These are phyloP conservation scores for Eulemur coronatus DNA, from an alignment of 2,797 vertebrate species.

Conservation along the genomic window DNA sequence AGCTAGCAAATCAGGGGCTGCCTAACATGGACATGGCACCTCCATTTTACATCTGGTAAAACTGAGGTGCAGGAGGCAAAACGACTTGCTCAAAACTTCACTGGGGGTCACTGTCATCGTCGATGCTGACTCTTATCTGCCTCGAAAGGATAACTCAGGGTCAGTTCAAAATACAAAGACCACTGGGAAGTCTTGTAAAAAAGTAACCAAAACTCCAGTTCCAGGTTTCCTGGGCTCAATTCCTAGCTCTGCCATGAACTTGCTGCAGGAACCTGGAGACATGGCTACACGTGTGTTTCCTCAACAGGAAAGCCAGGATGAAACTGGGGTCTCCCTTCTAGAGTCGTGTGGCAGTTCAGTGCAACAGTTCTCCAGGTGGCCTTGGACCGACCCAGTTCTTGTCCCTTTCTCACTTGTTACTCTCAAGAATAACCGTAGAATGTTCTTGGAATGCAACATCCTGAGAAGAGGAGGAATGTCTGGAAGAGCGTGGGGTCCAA, in stretches of 20 bases:
- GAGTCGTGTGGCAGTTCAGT: background rate
- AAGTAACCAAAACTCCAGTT: fast-evolving
- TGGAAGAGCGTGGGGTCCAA: too few relatives aligned
- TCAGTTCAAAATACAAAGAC: background rate
- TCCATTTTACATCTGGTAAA: fast-evolving
- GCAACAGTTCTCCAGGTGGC: background rate
- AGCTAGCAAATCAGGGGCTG: background rate
- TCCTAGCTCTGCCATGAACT: background rate
- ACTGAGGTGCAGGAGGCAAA: background rate
- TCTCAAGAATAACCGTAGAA: background rate
- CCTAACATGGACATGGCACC: fast-evolving
- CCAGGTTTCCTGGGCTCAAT: fast-evolving
- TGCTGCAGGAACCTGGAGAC: fast-evolving
- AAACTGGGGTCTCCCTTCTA: background rate
- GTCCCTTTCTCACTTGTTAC: background rate
- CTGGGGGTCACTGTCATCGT: fast-evolving
- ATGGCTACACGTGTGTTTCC: fast-evolving
- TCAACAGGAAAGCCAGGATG: background rate
- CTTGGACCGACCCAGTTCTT: fast-evolving
- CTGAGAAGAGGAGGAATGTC: background rate
- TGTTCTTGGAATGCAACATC: fast-evolving
- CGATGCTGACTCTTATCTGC: fast-evolving
- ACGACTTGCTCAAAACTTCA: fast-evolving
- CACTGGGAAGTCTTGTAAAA: background rate
- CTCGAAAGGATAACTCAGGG: background rate